Base-by-base conservation (phyloP, 2,888 invertebrate species). In the Tortrix viridana region DNA sequence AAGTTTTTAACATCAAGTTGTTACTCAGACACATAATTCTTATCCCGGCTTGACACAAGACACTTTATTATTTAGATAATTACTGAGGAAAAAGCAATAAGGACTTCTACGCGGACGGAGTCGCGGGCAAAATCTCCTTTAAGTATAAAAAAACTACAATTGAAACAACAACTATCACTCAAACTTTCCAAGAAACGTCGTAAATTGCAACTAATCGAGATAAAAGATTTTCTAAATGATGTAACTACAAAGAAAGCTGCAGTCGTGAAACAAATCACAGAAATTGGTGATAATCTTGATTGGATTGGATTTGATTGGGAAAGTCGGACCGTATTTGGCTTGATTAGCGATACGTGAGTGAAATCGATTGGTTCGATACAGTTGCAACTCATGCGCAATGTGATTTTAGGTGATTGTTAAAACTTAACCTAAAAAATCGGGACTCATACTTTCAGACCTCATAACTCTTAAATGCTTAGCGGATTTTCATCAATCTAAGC, bases 211-310 rank as follows among this genome's bases (percentile, higher is more conserved):
- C 53, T 53, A 53, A 53, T 53, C 53, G 53, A 41, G 16, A 41
- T n/a, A 16, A 22, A 53, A 53, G 50, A n/a, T 50, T 53, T 53
- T 53, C 53, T 53, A 53, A 41, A 53, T 53, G 22, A 53, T 38
- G 37, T 18, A 19, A 32, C 32, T 41, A 22, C 53, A 23, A 53
- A 38, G 53, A 53, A 53, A 53, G 53, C 38, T 50, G 5, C 41
- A 53, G 38, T 22, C 53, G 20, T 20, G 20, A 5, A n/a, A 22
- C 38, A 53, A 53, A 53, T 41, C 18, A 41, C 38, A 19, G 16
- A 41, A 41, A 20, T 37, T 20, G 5, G 18, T 14, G 22, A 53
- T 53, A 22, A 53, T 53, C 53, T 53, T 41, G 41, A 41, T 53
- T 53, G 38, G 38, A 12, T 14, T 53, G 38, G 38, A 23, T 53